Evolutionary conservation across 2,888 invertebrate genomes (phyloP).

Genomic region (Synanthedon vespiformis): DNA sequence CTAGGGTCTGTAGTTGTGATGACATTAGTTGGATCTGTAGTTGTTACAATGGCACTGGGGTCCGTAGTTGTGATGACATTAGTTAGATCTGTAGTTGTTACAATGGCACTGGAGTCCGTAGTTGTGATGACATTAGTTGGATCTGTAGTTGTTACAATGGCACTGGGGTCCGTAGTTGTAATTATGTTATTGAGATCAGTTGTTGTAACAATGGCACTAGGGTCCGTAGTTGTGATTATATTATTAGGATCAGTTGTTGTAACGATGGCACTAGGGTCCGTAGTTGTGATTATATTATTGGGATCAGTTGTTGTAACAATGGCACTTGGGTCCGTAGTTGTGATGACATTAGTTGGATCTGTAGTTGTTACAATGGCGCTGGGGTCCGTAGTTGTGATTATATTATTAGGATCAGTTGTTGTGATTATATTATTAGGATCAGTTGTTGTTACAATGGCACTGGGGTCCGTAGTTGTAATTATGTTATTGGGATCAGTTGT

Average conservation of each 20-base stretch:
- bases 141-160: background rate
- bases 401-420: background rate
- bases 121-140: background rate
- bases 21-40: background rate
- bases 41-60: background rate
- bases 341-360: background rate
- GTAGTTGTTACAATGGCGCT: background rate
- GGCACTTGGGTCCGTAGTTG: background rate
- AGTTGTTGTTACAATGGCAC: background rate
- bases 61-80: background rate
- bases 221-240: slow-evolving; percentile 3
- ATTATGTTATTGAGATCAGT: background rate
- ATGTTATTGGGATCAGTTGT: background rate
- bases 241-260: background rate
- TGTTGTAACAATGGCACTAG: slow-evolving; percentile 2
- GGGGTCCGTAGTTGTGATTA: too few species aligned
- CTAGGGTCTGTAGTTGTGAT: slow-evolving; percentile 4
- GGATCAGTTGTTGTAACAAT: background rate
- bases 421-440: background rate
- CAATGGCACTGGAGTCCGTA: background rate
- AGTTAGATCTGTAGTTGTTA: background rate
- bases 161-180: background rate
- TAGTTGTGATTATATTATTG: slow-evolving; percentile 1
- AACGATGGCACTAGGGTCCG: background rate
- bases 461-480: too few species aligned